Evolutionary conservation across 2,797 vertebrate genomes (phyloP), one percentile per base, ranked within the genome.

Genomic region (Chelmon rostratus): DNA sequence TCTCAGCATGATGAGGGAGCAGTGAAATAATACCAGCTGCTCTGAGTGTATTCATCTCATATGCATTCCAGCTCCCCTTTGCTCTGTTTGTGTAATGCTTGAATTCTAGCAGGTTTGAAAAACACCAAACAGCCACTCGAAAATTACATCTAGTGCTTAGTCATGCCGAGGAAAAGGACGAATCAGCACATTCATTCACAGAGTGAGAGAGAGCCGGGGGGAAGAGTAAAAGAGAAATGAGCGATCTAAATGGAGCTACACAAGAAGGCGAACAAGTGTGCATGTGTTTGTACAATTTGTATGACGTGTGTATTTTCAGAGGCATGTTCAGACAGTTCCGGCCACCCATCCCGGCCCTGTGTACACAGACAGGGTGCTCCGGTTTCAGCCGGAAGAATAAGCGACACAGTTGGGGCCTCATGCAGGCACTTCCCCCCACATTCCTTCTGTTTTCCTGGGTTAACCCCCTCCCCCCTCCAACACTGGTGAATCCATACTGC

Each of bases 381-480:
- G 81, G 81, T 91, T 88, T 87, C 87, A 86, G 81, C 76, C 75
- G 75, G 89, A 91, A 90, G 85, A 89, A 84, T 90, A 83, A 84
- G 84, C 81, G 73, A 69, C 79, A 71, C 84, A 83, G 86, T 76
- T 33, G 85, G 88, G 88, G 90, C 91, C 89, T 78, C 75, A 67
- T 58, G 44, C 71, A 66, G 61, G 63, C 90, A 82, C 86, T 75
- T 66, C 85, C 84, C 81, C 80, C 87, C 79, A 78, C 85, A 91
- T 90, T 89, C 91, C 87, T 87, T 63, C 86, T 82, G 65, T 85
- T 87, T 86, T 79, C 76, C 82, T 68, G 58, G 65, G 33, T 76
- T 78, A 42, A 65, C 10, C 74, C 85, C 85, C 76, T 79, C 80
- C 54, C 54, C 78, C 86, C 86, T 84, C 66, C 64, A 68, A 73